Evolutionary conservation across 2,113 vertebrate species (phyloP).

Genomic region (Hippotragus niger): DNA sequence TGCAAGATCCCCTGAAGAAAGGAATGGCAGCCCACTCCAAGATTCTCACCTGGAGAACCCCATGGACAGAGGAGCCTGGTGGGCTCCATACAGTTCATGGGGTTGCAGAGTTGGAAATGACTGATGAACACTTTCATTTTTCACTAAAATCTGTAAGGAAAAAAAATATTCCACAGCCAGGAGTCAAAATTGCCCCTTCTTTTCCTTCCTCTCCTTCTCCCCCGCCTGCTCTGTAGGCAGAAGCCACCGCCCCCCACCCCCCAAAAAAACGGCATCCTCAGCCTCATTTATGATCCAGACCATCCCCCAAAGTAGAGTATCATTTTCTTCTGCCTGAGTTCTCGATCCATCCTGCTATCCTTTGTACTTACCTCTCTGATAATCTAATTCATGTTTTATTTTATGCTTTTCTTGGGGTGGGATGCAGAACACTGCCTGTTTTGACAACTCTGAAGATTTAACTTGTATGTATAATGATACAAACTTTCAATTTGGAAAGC

Average conservation of each 20-base stretch:
- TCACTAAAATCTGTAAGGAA: not conserved
- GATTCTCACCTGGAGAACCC: not conserved
- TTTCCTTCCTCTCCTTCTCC: not conserved
- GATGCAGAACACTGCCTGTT: not conserved
- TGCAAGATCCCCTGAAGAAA: not conserved
- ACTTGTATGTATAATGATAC: not conserved
- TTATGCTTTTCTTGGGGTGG: not conserved
- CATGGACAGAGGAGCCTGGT: not conserved
- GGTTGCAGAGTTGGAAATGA: not conserved
- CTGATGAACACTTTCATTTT: not conserved
- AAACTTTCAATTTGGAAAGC: not conserved
- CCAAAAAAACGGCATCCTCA: accelerated
- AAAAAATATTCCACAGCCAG: not conserved
- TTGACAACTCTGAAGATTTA: not conserved
- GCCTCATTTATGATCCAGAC: not conserved
- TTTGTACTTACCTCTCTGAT: not conserved
- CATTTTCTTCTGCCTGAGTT: not conserved
- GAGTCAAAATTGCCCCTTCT: not conserved
- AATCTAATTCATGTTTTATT: not conserved
- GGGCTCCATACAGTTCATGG: not conserved
- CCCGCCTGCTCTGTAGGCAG: too few species aligned
- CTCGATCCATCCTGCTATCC: not conserved
- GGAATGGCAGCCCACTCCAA: not conserved
- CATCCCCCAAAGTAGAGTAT: not conserved
- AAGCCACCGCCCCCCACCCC: too few species aligned